Conservation (phyloP, 2,888 invertebrate genomes). For the Drosophila dives region DNA sequence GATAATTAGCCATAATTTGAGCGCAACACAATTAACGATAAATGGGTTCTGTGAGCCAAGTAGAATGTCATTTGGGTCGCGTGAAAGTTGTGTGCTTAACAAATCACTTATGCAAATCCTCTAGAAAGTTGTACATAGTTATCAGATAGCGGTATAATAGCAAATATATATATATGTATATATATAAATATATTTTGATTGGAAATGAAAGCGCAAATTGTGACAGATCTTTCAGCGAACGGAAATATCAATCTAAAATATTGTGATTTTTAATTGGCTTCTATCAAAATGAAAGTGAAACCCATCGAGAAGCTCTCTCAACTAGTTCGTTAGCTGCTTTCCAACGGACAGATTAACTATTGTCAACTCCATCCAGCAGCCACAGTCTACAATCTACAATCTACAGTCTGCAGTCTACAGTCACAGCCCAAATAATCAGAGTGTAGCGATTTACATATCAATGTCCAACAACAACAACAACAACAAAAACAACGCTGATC, state of each 20-base stretch:
- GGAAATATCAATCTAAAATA: conserved; percentile 43
- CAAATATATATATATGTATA: conserved; percentile 2
- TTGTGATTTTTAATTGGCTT: conserved; percentile 40
- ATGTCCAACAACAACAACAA: conserved; percentile 22
- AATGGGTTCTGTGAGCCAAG: conserved; percentile 25
- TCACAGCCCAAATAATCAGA: conserved; percentile 10
- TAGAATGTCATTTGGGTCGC: conserved; percentile 59
- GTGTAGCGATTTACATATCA: conserved; percentile 61
- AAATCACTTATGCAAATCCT: conserved; percentile 68
- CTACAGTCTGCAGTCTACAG: conserved; percentile 15
- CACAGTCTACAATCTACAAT: not conserved
- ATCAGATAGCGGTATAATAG: conserved; percentile 1
- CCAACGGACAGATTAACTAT: conserved; percentile 18
- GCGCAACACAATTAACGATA: conserved; percentile 39
- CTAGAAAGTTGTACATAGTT: conserved; percentile 47
- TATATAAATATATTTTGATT: conserved; percentile 13
- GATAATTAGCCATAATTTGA: conserved; percentile 49
- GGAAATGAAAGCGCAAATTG: conserved; percentile 50
- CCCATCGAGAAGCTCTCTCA: conserved; percentile 25
- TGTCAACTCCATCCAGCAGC: conserved; percentile 6
- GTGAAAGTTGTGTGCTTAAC: conserved; percentile 57
- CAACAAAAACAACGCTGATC: conserved; percentile 50
- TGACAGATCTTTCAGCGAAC: conserved; percentile 32
- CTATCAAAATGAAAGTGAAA: conserved; percentile 48
- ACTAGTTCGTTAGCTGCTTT: conserved; percentile 40